phyloP scores from a whole-genome alignment of 2,888 invertebrate species.

The Fragum fragum region DNA sequence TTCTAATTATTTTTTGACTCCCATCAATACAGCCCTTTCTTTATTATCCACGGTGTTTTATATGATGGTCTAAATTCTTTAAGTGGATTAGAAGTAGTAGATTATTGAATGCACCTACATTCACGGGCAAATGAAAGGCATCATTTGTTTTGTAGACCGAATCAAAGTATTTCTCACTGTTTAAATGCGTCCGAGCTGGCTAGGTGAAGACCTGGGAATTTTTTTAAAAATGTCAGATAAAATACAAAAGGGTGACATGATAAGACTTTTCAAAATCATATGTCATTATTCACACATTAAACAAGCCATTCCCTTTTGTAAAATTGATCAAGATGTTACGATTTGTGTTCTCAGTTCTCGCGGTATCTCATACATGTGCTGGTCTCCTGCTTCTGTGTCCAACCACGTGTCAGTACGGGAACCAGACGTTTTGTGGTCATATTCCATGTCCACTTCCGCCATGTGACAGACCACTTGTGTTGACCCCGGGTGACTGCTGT shows the following conservation, averaged over 20 bases:
- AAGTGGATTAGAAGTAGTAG: too few relatives aligned
- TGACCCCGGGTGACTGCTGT: conserved; percentile 50
- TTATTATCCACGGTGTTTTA: too few relatives aligned
- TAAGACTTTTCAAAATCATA: background rate
- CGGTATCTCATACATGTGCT: background rate
- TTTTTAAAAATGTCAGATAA: too few relatives aligned
- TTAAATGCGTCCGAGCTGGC: too few relatives aligned
- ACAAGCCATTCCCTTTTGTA: background rate
- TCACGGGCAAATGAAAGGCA: too few relatives aligned
- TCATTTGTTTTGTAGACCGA: too few relatives aligned
- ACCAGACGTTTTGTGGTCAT: conserved; percentile 39
- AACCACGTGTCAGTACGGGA: conserved; percentile 21
- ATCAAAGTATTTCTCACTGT: too few relatives aligned
- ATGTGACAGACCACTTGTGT: conserved; percentile 43
- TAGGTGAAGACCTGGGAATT: too few relatives aligned
- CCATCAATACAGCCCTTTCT: too few relatives aligned
- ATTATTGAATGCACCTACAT: too few relatives aligned
- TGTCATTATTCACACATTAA: background rate
- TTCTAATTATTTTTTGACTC: too few relatives aligned
- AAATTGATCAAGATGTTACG: background rate
- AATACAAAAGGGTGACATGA: background rate
- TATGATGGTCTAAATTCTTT: too few relatives aligned
- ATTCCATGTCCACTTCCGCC: conserved; percentile 51
- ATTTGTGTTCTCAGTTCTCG: background rate
- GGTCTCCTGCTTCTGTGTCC: conserved; percentile 17